A percentile compares a stretch with the other conserved stretches of the same genome.
phyloP scores from a whole-genome alignment of 2,888 invertebrate genomes.

The Anoncus sp. region DNA sequence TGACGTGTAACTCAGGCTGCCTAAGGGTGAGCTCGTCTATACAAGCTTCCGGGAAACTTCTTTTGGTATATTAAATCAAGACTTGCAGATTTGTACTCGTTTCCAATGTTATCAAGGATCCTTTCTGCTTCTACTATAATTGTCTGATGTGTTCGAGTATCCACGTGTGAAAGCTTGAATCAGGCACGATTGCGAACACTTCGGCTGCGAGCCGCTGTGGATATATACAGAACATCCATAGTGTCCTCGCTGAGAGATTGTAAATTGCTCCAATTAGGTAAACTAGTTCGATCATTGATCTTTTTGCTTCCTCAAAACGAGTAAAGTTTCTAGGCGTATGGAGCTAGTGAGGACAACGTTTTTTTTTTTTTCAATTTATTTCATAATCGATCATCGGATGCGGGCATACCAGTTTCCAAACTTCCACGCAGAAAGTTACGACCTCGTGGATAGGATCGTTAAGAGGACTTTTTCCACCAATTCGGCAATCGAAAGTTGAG shows the following conservation, averaged over 20 bases:
- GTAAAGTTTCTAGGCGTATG: slow-evolving; percentile 16
- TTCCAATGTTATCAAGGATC: slow-evolving; percentile 16
- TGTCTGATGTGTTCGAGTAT: neutral
- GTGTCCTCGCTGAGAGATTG: neutral
- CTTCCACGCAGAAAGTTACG: slow-evolving; percentile 9
- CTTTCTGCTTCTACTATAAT: slow-evolving; percentile 16
- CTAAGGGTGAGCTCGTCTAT: slow-evolving; percentile 38
- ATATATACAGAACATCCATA: neutral
- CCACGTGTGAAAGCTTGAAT: neutral
- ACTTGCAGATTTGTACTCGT: slow-evolving; percentile 30
- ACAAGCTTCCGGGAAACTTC: slow-evolving; percentile 12
- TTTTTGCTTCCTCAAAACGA: neutral
- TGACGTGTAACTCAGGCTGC: slow-evolving; percentile 36
- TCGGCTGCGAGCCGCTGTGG: neutral
- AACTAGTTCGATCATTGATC: slow-evolving; percentile 13
- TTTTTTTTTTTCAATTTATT: slow-evolving; percentile 13
- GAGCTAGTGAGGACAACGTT: neutral
- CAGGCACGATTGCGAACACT: neutral
- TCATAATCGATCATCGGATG: slow-evolving; percentile 34
- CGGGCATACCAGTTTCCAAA: slow-evolving; percentile 45
- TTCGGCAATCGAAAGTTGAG: slow-evolving; percentile 19
- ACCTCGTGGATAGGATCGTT: slow-evolving; percentile 22
- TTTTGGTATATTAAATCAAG: slow-evolving; percentile 47
- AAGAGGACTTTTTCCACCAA: slow-evolving; percentile 3
- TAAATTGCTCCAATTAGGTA: neutral